Conservation (phyloP, 2,113 vertebrate species). For the Sinocyclocheilus anshuiensis region DNA sequence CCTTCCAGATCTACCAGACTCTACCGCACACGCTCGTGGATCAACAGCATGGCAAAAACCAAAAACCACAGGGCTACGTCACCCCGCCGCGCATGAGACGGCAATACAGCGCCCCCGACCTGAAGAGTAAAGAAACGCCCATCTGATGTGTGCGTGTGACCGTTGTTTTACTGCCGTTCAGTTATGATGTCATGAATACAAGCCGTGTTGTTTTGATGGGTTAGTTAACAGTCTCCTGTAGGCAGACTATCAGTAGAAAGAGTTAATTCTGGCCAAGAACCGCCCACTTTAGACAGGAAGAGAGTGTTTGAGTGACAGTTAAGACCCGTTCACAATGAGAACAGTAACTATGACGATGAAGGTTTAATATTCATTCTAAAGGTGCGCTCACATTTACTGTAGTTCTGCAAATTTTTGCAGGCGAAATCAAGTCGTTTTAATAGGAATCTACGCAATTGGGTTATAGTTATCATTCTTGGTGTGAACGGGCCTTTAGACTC, state of each 20-base stretch:
- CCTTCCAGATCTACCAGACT: constrained; percentile 63
- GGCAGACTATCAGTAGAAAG: background rate
- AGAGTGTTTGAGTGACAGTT: background rate
- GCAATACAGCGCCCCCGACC: constrained; percentile 85
- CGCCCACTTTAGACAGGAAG: background rate
- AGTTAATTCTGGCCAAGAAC: background rate
- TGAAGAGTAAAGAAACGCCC: constrained; percentile 78
- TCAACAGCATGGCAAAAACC: constrained; percentile 50
- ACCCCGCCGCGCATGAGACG: constrained; percentile 85
- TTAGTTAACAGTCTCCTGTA: background rate
- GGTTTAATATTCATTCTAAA: background rate
- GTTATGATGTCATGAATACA: background rate
- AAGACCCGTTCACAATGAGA: background rate
- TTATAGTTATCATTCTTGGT: background rate
- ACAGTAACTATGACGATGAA: background rate
- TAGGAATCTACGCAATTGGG: too few species aligned
- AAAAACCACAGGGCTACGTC: constrained; percentile 71
- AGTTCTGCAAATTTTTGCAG: too few species aligned
- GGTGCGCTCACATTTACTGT: too few species aligned
- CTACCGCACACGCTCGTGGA: constrained; percentile 56
- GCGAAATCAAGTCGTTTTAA: too few species aligned
- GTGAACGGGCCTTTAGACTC: background rate
- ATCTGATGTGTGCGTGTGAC: constrained; percentile 65
- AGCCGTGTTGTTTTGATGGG: background rate
- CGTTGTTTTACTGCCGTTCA: background rate